Evolutionary conservation across 1,140 invertebrate species (phyloP), one percentile per base, ranked within the genome.

Genomic region (Gryllus bimaculatus): DNA sequence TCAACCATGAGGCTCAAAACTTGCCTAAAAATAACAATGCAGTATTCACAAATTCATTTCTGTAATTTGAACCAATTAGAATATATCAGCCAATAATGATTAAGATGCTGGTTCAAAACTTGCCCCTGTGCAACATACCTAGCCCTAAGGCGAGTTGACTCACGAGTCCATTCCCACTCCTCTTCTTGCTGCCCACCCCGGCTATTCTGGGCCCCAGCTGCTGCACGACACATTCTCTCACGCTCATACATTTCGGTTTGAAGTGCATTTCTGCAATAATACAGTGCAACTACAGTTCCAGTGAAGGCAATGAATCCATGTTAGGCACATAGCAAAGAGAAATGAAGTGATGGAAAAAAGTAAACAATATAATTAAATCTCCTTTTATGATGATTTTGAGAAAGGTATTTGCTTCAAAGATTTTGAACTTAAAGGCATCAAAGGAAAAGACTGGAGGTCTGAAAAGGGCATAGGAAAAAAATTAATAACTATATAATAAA

Each of bases 1-100:
- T 84, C 83, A 4, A 87, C 85, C 84, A 86, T 87, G 13, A 84
- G 80, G n/a, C 84, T 83, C 8, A 86, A 81, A 5, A 85, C 83
- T 80, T 85, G 82, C 75, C 84, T 85, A 78, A 47, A 84, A 82
- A 75, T 39, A 39, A 39, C 26, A 39, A 74, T 79, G 20, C 15
- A 5, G 20, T 39, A 39, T 39, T 39, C 26, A 39, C 26, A 39
- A 39, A 39, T 39, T 2, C 1, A 39, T 39, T 39, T 39, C 18
- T 21, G 48, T 78, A 47, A 73, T 18, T 39, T 39, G 26, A 39
- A 39, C 26, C 26, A 5, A 39, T 5, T 39, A 39, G 26, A 39
- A 39, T 39, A 39, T 15, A 8, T 39, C 12, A 80, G 48, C 12
- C 20, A 39, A 39, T 39, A 39, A 39, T 39, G 26, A 39, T 39